A percentile compares a stretch with the other conserved stretches of the same genome.
These are phyloP conservation scores for Elephantulus edwardii DNA, from an alignment of 2,113 vertebrate species.

Conservation along the genomic window DNA sequence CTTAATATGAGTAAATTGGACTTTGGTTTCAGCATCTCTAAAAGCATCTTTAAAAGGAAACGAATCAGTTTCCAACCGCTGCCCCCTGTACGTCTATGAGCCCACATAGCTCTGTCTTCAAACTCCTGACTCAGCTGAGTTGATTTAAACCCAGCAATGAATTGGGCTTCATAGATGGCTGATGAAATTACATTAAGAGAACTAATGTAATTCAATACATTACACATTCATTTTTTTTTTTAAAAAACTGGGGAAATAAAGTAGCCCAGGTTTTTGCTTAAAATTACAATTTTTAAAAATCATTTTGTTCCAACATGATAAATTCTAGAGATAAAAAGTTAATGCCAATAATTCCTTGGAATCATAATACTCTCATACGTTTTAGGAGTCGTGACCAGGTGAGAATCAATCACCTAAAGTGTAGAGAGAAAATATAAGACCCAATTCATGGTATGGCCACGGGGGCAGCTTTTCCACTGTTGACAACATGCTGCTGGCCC, in stretches of 20 bases:
- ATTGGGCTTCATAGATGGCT: not conserved
- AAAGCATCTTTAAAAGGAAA: not conserved
- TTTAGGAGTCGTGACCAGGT: not conserved
- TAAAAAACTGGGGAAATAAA: slow-evolving; percentile 44
- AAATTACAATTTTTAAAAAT: not conserved
- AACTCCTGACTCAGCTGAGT: not conserved
- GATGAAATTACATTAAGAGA: slow-evolving; percentile 19
- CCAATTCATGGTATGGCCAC: no score
- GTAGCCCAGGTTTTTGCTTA: not conserved
- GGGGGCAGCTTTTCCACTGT: not conserved
- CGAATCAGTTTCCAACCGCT: not conserved
- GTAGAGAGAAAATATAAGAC: not conserved
- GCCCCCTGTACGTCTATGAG: not conserved
- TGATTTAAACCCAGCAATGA: not conserved
- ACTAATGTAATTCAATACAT: not conserved
- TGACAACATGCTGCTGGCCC: not conserved
- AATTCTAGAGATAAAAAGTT: not conserved
- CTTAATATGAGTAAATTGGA: not conserved
- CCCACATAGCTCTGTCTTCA: not conserved
- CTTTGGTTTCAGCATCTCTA: not conserved
- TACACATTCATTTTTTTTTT: slow-evolving; percentile 8
- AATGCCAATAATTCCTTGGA: not conserved
- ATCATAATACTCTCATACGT: not conserved
- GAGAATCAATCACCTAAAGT: not conserved
- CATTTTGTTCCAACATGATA: not conserved